Base-by-base conservation (phyloP, 1,140 invertebrate genomes). In the Micrasema minimum region DNA sequence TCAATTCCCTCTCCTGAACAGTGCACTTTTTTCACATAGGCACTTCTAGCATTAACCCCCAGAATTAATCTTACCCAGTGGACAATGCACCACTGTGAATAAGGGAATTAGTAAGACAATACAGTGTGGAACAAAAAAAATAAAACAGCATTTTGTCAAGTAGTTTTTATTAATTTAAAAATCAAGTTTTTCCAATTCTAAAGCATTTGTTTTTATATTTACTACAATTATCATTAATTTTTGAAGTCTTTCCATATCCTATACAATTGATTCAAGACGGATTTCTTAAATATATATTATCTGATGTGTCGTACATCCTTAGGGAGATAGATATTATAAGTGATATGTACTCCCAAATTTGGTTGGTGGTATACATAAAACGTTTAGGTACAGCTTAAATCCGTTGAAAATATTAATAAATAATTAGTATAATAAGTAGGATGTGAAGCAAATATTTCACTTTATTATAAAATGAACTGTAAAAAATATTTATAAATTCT, bases 111-210 rank as follows among this genome's bases (percentile, higher is more conserved):
- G 18, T 12, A 26, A 4, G 16, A 35, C 53, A 38, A 16, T 14
- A 57, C 53, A 57, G n/a, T 23, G 31, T 35, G 31, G 7, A 62
- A 62, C 43, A 62, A 62, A 46, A 50, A 65, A 53, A 35, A 31
- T 53, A 66, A 66, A 31, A 51, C 20, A 22, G 12, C 14, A 37
- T 38, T 48, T 66, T 59, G 41, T 72, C 50, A 65, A 72, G 66
- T 72, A 72, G 64, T 66, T 69, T 74, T 74, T 74, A 66, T 66
- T 66, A 46, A 74, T 74, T 74, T 74, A 74, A 74, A 74, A 74
- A 74, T 74, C 72, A 66, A 53, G 68, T 46, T 74, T 51, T 74
- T 74, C 69, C 72, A 74, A 74, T 71, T 74, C 72, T 74, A 74
- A 74, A 74, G 72, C 72, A 71, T 57, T 57, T 57, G 53, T 71